Percentiles rank a stretch among this genome's conserved stretches.
Evolutionary conservation across 2,113 vertebrate genomes (phyloP).

Genomic region (Lepus europaeus): DNA sequence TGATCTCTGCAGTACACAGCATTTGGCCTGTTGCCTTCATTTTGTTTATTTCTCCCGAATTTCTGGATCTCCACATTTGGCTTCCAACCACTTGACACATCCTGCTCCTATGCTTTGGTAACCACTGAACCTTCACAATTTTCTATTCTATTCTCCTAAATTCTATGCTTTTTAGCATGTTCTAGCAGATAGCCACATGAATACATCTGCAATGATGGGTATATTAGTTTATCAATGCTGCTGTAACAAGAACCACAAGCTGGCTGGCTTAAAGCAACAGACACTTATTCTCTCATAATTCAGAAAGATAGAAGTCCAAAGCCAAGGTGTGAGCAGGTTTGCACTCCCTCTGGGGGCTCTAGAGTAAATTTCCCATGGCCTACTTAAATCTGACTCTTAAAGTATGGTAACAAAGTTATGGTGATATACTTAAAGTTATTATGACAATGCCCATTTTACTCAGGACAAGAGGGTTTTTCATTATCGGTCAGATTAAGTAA

Average conservation of each 20-base stretch:
- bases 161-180: neutral
- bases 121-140: neutral
- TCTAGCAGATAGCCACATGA: neutral
- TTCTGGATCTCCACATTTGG: neutral
- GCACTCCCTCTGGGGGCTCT: neutral
- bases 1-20: rapidly evolving
- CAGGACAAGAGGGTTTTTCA: neutral
- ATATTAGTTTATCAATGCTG: neutral
- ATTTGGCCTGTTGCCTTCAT: neutral
- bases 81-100: neutral
- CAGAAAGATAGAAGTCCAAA: neutral
- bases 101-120: neutral
- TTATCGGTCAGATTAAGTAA: neutral
- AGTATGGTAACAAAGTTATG: neutral
- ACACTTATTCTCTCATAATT: neutral
- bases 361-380: neutral
- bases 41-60: neutral
- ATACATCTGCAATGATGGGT: too few species aligned
- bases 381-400: neutral
- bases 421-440: neutral
- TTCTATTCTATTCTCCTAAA: neutral
- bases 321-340: neutral
- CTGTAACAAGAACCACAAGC: rapidly evolving
- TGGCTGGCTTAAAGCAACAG: neutral
- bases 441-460: neutral